Conservation (phyloP, 2,113 vertebrate species). For the Lepisosteus osseus region DNA sequence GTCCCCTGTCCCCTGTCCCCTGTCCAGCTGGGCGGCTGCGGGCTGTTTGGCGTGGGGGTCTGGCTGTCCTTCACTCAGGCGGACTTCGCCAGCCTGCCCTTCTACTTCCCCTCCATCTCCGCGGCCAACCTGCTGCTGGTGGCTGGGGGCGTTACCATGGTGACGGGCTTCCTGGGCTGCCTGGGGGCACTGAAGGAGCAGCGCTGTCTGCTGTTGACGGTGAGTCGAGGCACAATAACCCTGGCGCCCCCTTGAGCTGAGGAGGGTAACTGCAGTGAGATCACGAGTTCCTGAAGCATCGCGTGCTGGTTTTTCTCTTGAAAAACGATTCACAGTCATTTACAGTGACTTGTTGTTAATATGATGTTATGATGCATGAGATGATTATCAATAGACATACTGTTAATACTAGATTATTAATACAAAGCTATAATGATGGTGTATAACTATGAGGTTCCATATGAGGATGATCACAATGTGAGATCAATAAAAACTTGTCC, state of each 20-base stretch:
- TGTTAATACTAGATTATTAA: background rate
- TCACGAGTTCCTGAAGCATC: background rate
- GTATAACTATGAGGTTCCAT: background rate
- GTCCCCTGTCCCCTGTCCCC: too few relatives aligned
- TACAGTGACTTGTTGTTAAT: background rate
- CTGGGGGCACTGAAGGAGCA: constrained; percentile 79
- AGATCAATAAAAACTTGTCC: background rate
- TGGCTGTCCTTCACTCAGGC: constrained; percentile 79
- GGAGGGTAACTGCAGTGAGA: background rate
- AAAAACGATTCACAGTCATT: background rate
- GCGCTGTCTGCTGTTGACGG: constrained; percentile 72
- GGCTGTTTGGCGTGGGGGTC: constrained; percentile 75
- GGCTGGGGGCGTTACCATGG: constrained; percentile 76
- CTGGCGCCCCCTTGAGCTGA: too few relatives aligned
- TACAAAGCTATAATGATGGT: background rate
- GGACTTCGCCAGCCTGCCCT: constrained; percentile 74
- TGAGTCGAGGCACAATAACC: constrained; percentile 37
- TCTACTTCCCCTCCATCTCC: constrained; percentile 76
- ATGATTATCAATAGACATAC: background rate
- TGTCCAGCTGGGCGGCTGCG: constrained; percentile 74
- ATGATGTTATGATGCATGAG: background rate
- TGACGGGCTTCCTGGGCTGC: constrained; percentile 80
- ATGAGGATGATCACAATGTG: background rate
- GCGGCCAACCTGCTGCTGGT: constrained; percentile 76
- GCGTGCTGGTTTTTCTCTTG: background rate